Conservation (phyloP, 2,113 vertebrate genomes). For the mouse (Mus musculus) region DNA sequence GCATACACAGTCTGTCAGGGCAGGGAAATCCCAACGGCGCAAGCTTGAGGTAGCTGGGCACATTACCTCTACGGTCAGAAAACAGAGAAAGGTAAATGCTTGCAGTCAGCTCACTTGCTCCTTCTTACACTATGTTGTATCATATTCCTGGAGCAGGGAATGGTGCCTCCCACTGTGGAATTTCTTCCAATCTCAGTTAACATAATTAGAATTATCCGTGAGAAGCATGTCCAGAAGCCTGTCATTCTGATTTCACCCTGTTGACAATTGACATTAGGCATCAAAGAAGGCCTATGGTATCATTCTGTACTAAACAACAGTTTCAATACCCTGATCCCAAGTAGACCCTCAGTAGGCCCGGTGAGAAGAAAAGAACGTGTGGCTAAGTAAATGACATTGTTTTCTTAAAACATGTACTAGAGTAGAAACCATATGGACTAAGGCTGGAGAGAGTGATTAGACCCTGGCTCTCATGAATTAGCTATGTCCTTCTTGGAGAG, state of each 20-base stretch:
- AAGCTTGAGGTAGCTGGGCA: not conserved
- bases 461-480: not conserved
- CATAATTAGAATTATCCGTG: not conserved
- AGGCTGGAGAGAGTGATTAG: not conserved
- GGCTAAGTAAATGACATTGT: not conserved
- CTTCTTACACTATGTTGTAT: not conserved
- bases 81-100: not conserved
- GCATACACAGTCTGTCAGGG: not conserved
- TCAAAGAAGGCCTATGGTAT: not conserved
- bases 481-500: not conserved
- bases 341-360: not conserved
- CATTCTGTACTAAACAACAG: conserved; percentile 22
- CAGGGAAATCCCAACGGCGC: not conserved
- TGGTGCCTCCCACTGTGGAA: not conserved
- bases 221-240: not conserved
- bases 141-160: too few species aligned
- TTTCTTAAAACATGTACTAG: not conserved
- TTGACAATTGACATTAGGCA: not conserved
- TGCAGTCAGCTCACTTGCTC: not conserved
- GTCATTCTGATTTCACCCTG: not conserved
- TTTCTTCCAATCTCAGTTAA: not conserved
- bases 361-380: not conserved
- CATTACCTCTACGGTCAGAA: not conserved
- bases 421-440: not conserved
- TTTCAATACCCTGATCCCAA: not conserved